A percentile compares a stretch with the other conserved stretches of the same genome.
phyloP scores from a whole-genome alignment of 1,140 invertebrate species.

The Drosophila arizonae region DNA sequence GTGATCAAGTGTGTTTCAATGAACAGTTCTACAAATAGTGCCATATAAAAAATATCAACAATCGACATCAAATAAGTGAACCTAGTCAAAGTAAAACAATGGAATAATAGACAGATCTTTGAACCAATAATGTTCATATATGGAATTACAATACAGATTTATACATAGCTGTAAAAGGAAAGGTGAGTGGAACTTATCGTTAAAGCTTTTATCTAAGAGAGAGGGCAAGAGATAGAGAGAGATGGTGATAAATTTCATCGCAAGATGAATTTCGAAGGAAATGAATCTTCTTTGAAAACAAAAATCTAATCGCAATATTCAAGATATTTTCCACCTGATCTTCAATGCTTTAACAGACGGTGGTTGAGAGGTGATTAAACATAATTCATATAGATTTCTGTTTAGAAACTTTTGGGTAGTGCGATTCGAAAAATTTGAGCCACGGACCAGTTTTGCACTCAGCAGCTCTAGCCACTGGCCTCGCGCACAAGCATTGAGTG shows the following conservation, averaged over 20 bases:
- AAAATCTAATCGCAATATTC: too few species aligned
- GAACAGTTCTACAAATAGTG: background rate
- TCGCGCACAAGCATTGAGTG: conserved; percentile 55
- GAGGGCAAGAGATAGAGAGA: too few species aligned
- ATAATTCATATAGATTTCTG: too few species aligned
- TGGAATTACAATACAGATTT: background rate
- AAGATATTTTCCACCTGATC: too few species aligned
- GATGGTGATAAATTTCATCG: too few species aligned
- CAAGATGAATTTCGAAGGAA: too few species aligned
- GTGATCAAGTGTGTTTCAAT: background rate
- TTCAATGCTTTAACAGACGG: too few species aligned
- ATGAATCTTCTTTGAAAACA: too few species aligned
- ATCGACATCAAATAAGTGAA: conserved; percentile 4
- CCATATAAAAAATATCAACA: background rate
- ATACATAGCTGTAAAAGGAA: background rate
- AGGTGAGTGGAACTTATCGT: background rate
- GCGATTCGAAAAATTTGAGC: conserved; percentile 13
- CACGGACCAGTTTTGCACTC: conserved; percentile 20
- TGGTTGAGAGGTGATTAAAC: too few species aligned
- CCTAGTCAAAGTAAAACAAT: conserved; percentile 53
- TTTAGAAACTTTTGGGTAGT: background rate
- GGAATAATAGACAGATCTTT: background rate
- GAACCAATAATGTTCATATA: conserved; percentile 1
- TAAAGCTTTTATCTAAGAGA: too few species aligned
- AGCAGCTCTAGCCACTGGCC: background rate